A percentile compares a stretch with the other conserved stretches of the same genome.
Evolutionary conservation across 1,140 invertebrate genomes (phyloP).

Genomic region (Brachionus rotundiformis): DNA sequence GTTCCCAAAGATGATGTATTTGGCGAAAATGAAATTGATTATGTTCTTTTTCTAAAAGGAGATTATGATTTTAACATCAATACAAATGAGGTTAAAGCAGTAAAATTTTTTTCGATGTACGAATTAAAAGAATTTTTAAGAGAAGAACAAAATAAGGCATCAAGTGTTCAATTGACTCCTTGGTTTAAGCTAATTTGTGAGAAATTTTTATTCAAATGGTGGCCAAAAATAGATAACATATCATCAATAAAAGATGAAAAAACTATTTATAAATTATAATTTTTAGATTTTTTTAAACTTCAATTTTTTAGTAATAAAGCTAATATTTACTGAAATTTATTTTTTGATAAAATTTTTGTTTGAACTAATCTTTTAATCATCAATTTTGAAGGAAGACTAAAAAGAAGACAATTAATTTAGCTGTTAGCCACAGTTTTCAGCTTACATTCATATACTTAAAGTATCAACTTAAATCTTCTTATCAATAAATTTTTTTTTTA

Average conservation of each 20-base stretch:
- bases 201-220: constrained; percentile 51
- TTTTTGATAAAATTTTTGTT: too few relatives aligned
- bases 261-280: constrained; percentile 42
- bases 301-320: background rate
- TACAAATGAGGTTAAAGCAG: constrained; percentile 46
- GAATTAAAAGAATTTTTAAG: constrained; percentile 43
- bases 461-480: background rate
- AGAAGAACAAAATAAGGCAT: constrained; percentile 27
- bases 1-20: constrained; percentile 32
- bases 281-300: background rate
- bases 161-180: constrained; percentile 47
- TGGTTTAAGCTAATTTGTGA: constrained; percentile 52
- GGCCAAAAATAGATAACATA: constrained; percentile 29
- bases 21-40: constrained; percentile 53
- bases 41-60: constrained; percentile 48
- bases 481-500: background rate
- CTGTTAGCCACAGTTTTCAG: background rate
- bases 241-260: constrained; percentile 23
- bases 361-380: too few relatives aligned
- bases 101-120: constrained; percentile 22
- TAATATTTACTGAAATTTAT: background rate
- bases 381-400: background rate
- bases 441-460: background rate
- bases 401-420: background rate
- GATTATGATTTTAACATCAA: constrained; percentile 34